A percentile compares a stretch with the other conserved stretches of the same genome.
These are phyloP conservation scores for Cirrhinus molitorella DNA, from an alignment of 2,797 vertebrate genomes.

Conservation along the genomic window DNA sequence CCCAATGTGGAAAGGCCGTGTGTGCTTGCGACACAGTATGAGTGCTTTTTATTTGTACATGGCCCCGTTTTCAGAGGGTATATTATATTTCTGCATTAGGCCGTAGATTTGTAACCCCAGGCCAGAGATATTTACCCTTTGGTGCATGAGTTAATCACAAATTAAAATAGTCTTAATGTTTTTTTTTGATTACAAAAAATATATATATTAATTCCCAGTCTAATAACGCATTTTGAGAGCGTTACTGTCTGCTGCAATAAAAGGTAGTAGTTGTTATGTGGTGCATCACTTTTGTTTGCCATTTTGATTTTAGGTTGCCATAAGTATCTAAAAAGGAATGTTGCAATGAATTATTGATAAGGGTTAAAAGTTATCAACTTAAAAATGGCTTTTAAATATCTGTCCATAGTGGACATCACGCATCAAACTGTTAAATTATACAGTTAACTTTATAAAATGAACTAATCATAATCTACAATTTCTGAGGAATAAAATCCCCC, in stretches of 20 bases:
- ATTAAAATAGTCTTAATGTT: constrained; percentile 2
- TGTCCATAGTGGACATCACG: not conserved
- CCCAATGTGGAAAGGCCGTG: not conserved
- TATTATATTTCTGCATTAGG: constrained; percentile 26
- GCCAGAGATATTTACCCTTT: constrained; percentile 34
- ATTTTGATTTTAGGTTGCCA: not conserved
- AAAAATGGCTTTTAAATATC: not conserved
- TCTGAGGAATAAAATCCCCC: too few species aligned
- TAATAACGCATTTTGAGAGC: not conserved
- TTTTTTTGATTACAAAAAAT: not conserved
- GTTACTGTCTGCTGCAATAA: constrained; percentile 23
- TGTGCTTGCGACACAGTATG: not conserved
- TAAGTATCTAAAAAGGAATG: not conserved
- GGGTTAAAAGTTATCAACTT: not conserved
- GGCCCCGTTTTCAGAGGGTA: constrained; percentile 5
- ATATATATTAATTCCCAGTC: not conserved
- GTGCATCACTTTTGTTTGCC: constrained; percentile 16
- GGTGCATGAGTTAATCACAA: constrained; percentile 36
- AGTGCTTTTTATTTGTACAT: constrained; percentile 6
- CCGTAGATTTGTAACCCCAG: constrained; percentile 15
- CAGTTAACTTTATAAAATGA: not conserved
- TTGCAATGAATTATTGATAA: not conserved
- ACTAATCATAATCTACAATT: too few species aligned
- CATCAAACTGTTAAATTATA: not conserved
- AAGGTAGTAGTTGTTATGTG: not conserved